Evolutionary conservation across 2,797 vertebrate genomes (phyloP).

Genomic region (Myripristis jacobus): DNA sequence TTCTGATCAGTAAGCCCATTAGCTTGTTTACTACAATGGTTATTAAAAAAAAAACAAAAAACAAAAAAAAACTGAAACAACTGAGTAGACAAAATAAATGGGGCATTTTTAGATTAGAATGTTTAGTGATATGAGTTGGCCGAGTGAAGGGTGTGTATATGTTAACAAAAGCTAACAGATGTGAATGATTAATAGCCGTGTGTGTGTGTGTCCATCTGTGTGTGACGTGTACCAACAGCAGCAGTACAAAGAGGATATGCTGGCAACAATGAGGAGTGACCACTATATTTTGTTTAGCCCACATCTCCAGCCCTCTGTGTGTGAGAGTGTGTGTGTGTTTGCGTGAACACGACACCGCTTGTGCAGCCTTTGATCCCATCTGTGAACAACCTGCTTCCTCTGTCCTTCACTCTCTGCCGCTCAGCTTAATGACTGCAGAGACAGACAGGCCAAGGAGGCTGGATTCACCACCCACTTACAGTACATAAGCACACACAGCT

Average conservation of each 20-base stretch:
- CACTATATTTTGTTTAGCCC: conserved; percentile 39
- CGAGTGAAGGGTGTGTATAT: neutral
- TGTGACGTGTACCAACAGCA: neutral
- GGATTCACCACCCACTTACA: conserved; percentile 4
- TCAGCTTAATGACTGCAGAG: conserved; percentile 32
- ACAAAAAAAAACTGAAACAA: too few species aligned
- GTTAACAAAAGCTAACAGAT: neutral
- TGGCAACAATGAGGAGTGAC: conserved; percentile 32
- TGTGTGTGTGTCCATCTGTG: neutral
- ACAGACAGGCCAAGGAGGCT: conserved; percentile 14
- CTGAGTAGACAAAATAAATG: neutral
- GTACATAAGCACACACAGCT: conserved; percentile 12
- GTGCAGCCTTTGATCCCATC: conserved; percentile 37
- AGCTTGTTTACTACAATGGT: neutral
- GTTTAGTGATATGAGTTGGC: neutral
- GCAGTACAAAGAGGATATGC: conserved; percentile 3
- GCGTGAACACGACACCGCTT: neutral
- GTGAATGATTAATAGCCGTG: neutral
- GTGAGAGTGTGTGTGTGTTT: neutral
- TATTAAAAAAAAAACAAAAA: neutral
- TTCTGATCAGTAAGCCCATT: neutral
- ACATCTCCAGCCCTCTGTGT: conserved; percentile 10
- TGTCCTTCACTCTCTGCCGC: conserved; percentile 34
- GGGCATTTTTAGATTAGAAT: neutral
- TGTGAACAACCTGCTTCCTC: conserved; percentile 41